Evolutionary conservation across 2,888 invertebrate genomes (phyloP).

Genomic region (Germaria angustata): DNA sequence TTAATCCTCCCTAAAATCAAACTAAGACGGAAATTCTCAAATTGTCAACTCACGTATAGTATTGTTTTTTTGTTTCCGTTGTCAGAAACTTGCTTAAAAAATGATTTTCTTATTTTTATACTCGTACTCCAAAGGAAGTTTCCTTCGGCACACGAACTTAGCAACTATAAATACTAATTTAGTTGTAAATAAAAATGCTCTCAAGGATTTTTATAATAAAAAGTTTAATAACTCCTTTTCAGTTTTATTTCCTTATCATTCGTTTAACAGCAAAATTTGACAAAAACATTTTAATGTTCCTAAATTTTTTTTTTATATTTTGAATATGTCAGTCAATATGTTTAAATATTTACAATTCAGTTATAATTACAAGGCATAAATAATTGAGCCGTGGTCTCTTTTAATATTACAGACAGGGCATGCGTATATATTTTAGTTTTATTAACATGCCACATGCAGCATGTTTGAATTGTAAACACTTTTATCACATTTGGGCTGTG

Average conservation of each 20-base stretch:
- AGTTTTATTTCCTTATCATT: constrained; percentile 11
- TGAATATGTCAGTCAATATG: not conserved
- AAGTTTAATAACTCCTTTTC: not conserved
- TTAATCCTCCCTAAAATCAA: too few species aligned
- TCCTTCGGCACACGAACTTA: too few species aligned
- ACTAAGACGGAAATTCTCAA: too few species aligned
- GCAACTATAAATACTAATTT: too few species aligned
- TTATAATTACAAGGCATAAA: not conserved
- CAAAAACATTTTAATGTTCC: too few species aligned
- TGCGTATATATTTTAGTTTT: not conserved
- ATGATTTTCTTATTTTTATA: too few species aligned
- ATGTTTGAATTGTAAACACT: constrained; percentile 24
- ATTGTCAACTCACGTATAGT: too few species aligned
- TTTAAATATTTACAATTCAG: not conserved
- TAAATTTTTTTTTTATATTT: not conserved
- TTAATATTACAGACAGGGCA: not conserved
- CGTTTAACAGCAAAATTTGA: not conserved
- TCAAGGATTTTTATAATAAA: not conserved
- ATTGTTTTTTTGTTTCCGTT: too few species aligned
- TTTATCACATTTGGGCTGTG: constrained; percentile 48
- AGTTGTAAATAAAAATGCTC: not conserved
- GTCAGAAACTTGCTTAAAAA: too few species aligned
- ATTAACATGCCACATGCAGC: not conserved
- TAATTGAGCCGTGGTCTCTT: not conserved
- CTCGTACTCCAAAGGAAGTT: too few species aligned